Evolutionary conservation across 1,140 invertebrate genomes (phyloP), one percentile per base, ranked within the genome.

Genomic region (Drosophila equinoxialis): DNA sequence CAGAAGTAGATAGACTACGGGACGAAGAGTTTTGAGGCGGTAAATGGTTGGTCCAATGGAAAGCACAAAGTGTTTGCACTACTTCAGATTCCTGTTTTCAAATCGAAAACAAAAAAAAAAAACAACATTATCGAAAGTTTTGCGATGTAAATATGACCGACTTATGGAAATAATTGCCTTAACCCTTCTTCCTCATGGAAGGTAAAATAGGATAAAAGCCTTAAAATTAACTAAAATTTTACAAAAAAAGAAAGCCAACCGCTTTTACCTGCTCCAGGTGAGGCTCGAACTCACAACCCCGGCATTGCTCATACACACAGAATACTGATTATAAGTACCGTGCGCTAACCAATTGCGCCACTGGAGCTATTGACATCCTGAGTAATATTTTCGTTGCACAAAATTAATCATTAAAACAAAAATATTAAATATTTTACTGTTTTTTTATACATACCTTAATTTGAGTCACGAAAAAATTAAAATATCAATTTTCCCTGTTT

Each of bases 311-410:
- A 96, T 95, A 94, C 96, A 62, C 81, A 84, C 81, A 59, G 78
- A 71, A 76, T 86, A 96, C 96, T 96, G 95, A 91, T 94, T 97
- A 97, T 97, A 97, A 97, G 97, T 98, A 98, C 97, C 96, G 96
- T 97, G 96, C 96, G 96, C 96, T 98, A 97, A 98, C 97, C 97
- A 96, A 97, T 97, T 97, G 96, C 97, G 97, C 96, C 96, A 97
- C 96, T 97, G 96, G 96, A 96, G 96, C 95, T 97, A 97, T 97
- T 96, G 97, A 13, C 0, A 13, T 13, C 8, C 4, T 3, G 37
- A 5, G 11, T 13, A 13, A 13, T 13, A 5, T 1, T 62, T 7
- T 3, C 48, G 17, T 33, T 37, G 54, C 11, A 39, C 6, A 6
- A 6, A 30, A 30, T 30, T 30, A 30, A 6, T 30, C 6, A 30